Conservation (phyloP, 1,140 invertebrate genomes). For the Gonioctena quinquepunctata region DNA sequence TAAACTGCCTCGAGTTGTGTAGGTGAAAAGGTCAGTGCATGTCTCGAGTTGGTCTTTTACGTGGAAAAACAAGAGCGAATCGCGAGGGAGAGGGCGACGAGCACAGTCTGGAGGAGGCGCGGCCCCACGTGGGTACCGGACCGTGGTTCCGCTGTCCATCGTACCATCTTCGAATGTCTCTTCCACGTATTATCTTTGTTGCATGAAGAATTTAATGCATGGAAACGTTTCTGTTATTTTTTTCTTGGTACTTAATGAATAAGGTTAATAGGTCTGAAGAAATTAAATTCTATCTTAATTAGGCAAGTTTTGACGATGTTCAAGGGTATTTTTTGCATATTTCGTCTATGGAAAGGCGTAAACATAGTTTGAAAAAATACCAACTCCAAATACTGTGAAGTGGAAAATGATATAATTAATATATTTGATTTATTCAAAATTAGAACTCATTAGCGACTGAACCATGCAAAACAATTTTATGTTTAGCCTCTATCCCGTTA, state of each 20-base stretch:
- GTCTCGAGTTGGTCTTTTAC: not conserved
- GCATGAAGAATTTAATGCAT: not conserved
- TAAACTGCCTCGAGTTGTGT: not conserved
- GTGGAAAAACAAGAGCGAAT: not conserved
- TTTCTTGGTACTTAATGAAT: too few relatives aligned
- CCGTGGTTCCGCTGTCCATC: conserved; percentile 16
- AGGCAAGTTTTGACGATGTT: not conserved
- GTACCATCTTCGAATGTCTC: not conserved
- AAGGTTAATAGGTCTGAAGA: not conserved
- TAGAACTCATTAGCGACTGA: too few relatives aligned
- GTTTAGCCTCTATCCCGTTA: too few relatives aligned
- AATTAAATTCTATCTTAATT: not conserved
- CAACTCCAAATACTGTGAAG: too few relatives aligned
- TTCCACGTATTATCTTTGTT: conserved; percentile 1
- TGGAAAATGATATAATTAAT: too few relatives aligned
- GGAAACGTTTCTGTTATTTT: not conserved
- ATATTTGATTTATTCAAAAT: too few relatives aligned
- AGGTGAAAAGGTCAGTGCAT: conserved; percentile 16
- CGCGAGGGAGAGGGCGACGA: not conserved
- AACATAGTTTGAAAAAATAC: too few relatives aligned
- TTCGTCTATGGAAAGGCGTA: too few relatives aligned
- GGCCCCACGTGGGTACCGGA: conserved; percentile 12
- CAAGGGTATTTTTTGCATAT: too few relatives aligned
- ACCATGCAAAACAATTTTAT: too few relatives aligned
- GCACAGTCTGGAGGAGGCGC: conserved; percentile 12